Conservation (phyloP, 2,113 vertebrate species). For the Probosciger aterrimus region DNA sequence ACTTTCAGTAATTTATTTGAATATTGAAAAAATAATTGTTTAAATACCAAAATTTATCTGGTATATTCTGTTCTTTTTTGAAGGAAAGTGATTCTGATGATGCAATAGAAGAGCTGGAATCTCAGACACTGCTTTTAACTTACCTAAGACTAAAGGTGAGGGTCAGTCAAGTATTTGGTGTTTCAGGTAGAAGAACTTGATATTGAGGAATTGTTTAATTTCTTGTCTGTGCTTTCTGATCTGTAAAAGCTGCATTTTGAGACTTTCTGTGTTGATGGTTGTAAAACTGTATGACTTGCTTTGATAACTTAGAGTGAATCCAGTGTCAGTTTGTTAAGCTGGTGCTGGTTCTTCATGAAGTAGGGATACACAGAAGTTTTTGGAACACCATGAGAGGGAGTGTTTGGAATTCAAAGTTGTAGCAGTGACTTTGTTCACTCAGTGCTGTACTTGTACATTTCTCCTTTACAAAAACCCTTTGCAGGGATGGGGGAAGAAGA, state of each 20-base stretch:
- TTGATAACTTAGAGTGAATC: neutral
- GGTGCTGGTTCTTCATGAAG: neutral
- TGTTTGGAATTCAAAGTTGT: neutral
- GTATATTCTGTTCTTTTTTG: neutral
- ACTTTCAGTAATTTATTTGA: neutral
- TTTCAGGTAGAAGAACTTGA: neutral
- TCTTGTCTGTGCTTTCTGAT: neutral
- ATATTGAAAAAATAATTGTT: neutral
- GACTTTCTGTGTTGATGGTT: neutral
- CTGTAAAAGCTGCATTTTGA: neutral
- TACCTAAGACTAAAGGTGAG: constrained; percentile 63
- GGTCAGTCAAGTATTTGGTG: neutral
- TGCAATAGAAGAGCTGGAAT: constrained; percentile 32
- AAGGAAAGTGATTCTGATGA: neutral
- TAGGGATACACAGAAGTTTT: neutral
- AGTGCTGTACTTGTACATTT: neutral
- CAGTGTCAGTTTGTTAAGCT: neutral
- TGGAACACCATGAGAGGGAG: neutral
- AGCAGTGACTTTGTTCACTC: neutral
- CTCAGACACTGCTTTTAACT: constrained; percentile 66
- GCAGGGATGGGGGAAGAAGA: rapidly evolving
- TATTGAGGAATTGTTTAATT: neutral
- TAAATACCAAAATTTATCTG: neutral
- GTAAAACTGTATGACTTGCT: neutral
- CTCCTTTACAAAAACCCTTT: neutral